phyloP scores from a whole-genome alignment of 1,140 invertebrate species.

The Sycophila sp. region DNA sequence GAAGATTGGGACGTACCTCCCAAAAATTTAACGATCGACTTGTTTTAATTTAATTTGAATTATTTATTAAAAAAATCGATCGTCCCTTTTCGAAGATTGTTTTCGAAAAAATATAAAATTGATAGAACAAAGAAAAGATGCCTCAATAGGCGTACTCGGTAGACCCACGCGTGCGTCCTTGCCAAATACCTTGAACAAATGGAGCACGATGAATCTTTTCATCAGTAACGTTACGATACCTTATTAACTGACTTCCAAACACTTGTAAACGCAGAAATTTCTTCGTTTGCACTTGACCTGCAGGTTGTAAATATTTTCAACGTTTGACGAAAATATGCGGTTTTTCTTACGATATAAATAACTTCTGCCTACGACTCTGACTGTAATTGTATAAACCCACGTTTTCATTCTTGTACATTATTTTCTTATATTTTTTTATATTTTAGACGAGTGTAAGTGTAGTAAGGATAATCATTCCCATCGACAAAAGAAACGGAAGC shows the following conservation, averaged over 20 bases:
- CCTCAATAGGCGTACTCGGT: constrained; percentile 60
- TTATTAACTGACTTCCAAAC: not conserved
- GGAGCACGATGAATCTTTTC: constrained; percentile 46
- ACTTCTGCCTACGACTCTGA: too few species aligned
- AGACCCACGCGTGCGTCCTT: constrained; percentile 47
- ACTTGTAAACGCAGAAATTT: not conserved
- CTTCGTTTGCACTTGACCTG: constrained; percentile 3
- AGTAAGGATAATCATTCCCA: too few species aligned
- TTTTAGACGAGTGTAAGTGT: too few species aligned
- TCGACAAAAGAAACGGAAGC: too few species aligned
- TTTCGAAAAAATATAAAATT: not conserved
- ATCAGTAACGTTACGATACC: not conserved
- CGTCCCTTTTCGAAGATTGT: not conserved
- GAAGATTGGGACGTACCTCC: not conserved
- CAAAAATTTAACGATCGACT: not conserved
- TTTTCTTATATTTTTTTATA: too few species aligned
- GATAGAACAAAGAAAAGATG: constrained; percentile 42
- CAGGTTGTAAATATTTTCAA: too few species aligned
- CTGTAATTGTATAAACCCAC: too few species aligned
- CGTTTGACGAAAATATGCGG: too few species aligned
- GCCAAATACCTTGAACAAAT: constrained; percentile 46
- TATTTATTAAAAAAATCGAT: too few species aligned
- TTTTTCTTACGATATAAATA: too few species aligned
- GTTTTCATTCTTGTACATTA: too few species aligned
- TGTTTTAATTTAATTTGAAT: too few species aligned